A percentile compares a stretch with the other conserved stretches of the same genome.
Conservation (phyloP, 2,888 invertebrate genomes). For the Latrodectus hesperus region DNA sequence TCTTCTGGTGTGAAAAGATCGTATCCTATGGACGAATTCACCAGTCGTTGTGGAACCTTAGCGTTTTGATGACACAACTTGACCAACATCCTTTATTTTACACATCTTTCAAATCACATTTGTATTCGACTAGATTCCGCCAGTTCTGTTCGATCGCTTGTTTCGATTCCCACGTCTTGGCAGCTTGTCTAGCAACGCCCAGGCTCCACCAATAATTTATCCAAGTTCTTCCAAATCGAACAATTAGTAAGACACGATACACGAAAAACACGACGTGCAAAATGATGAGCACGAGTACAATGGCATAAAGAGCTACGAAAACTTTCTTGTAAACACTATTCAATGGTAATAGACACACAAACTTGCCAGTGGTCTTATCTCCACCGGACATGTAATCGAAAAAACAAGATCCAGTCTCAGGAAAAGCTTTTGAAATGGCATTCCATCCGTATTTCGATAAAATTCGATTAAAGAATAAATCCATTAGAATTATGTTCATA, state of each 20-base stretch:
- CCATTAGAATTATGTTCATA: not conserved
- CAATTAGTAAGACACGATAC: not conserved
- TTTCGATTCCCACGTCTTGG: not conserved
- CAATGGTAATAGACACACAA: not conserved
- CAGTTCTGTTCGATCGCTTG: not conserved
- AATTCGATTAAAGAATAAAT: not conserved
- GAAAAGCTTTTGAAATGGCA: not conserved
- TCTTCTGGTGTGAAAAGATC: no score
- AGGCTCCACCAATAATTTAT: not conserved
- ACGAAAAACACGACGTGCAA: not conserved
- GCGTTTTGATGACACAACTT: no score
- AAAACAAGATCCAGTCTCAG: not conserved
- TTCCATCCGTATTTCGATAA: not conserved
- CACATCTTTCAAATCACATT: no score
- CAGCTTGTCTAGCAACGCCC: not conserved
- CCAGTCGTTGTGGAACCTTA: no score
- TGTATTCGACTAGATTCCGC: no score
- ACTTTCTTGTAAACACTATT: not conserved
- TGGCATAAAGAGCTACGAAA: not conserved
- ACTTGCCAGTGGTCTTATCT: not conserved
- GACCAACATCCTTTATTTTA: no score
- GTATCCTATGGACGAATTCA: no score
- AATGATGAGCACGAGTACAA: not conserved
- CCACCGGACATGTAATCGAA: not conserved
- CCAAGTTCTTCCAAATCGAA: not conserved